Evolutionary conservation across 2,797 vertebrate species (phyloP).

Genomic region (Ara ararauna): DNA sequence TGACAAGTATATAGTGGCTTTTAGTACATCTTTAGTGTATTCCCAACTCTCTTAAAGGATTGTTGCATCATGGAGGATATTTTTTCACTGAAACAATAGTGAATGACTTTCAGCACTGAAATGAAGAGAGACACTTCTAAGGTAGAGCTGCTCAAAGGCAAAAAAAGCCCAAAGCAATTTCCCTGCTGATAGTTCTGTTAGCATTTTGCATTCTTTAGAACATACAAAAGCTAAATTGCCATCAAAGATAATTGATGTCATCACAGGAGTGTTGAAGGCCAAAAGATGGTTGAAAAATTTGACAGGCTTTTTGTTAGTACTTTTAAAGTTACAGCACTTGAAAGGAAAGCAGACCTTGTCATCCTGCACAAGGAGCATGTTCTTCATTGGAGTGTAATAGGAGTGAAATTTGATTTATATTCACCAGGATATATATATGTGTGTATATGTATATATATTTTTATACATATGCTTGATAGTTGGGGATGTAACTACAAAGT

Average conservation of each 20-base stretch:
- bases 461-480: neutral
- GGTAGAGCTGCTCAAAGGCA: neutral
- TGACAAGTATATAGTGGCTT: neutral
- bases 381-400: neutral
- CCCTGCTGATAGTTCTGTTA: neutral
- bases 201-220: conserved; percentile 3
- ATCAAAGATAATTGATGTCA: neutral
- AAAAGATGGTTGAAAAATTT: neutral
- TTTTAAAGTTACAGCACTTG: neutral
- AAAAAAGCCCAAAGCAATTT: neutral
- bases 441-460: fast-evolving
- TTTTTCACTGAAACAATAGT: neutral
- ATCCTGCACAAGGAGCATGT: neutral
- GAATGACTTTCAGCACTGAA: neutral
- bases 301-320: neutral
- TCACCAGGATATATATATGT: neutral
- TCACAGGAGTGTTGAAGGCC: neutral
- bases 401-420: neutral
- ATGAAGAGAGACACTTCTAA: neutral
- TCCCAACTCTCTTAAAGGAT: neutral
- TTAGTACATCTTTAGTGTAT: neutral
- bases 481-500: neutral
- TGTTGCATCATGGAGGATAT: neutral
- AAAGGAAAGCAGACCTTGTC: neutral
- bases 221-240: neutral